Percentiles rank a stretch among this genome's conserved stretches.
Evolutionary conservation across 2,113 vertebrate genomes (phyloP).

Genomic region (Cochlearius cochlearius): DNA sequence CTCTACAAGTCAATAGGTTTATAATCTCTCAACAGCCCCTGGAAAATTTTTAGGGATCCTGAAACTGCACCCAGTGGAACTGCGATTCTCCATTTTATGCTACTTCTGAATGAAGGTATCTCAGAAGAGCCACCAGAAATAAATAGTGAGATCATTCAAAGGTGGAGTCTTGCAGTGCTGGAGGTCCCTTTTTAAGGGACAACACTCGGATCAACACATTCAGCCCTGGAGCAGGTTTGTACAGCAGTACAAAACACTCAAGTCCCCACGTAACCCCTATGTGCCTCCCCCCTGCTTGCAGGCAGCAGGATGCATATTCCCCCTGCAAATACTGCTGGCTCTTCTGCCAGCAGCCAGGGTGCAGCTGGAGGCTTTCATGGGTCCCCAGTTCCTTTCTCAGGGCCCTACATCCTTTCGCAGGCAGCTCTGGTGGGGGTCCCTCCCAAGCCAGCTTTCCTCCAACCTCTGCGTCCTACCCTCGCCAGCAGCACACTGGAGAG

Average conservation of each 20-base stretch:
- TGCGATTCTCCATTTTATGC: neutral
- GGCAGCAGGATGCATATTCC: rapidly evolving
- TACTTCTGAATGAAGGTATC: neutral
- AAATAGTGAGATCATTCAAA: neutral
- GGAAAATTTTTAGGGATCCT: neutral
- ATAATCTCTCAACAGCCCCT: neutral
- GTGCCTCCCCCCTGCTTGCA: rapidly evolving
- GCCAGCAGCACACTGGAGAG: rapidly evolving
- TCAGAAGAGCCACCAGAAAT: neutral
- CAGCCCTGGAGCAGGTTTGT: neutral
- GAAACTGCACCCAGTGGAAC: neutral
- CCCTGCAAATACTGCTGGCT: rapidly evolving
- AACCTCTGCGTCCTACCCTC: rapidly evolving
- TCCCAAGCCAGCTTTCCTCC: rapidly evolving
- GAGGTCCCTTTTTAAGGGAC: neutral
- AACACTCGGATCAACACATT: rapidly evolving
- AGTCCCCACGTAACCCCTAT: rapidly evolving
- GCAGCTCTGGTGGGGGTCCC: neutral
- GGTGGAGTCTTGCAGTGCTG: neutral
- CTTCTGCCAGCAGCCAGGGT: neutral
- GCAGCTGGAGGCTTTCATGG: rapidly evolving
- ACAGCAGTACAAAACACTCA: rapidly evolving
- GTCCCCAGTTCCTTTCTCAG: neutral
- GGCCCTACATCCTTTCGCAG: rapidly evolving
- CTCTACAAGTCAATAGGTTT: neutral